Percentiles rank a stretch among this genome's conserved stretches.
Evolutionary conservation across 2,888 invertebrate genomes (phyloP).

Genomic region (Diadegma fenestrale): DNA sequence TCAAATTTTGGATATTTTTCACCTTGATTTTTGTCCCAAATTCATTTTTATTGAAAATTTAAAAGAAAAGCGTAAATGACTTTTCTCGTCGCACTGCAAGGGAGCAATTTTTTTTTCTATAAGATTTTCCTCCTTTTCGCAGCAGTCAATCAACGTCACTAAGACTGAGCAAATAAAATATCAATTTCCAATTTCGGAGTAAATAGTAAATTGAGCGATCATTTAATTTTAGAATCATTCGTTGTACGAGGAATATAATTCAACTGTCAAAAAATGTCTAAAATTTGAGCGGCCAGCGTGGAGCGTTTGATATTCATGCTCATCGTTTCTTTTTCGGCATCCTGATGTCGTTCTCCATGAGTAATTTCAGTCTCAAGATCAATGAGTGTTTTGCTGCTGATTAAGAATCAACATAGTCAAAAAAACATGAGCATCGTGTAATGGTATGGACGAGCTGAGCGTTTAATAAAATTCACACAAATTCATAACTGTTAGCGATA

Average conservation of each 20-base stretch:
- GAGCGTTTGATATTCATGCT: not conserved
- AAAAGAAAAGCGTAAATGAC: not conserved
- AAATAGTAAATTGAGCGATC: not conserved
- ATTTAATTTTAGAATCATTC: not conserved
- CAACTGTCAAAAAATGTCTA: not conserved
- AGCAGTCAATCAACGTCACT: not conserved
- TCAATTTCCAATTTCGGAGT: not conserved
- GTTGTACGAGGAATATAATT: not conserved
- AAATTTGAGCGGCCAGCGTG: not conserved
- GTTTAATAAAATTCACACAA: conserved; percentile 29
- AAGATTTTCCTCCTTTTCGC: not conserved
- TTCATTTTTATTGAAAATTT: not conserved
- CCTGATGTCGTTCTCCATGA: not conserved
- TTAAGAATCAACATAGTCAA: not conserved
- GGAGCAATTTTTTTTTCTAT: not conserved
- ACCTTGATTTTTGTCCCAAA: not conserved
- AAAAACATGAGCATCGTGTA: conserved; percentile 29
- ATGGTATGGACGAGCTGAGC: conserved; percentile 18
- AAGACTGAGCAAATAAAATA: not conserved
- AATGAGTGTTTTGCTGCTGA: not conserved
- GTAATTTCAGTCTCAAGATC: not conserved
- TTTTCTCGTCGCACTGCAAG: not conserved
- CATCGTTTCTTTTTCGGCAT: not conserved
- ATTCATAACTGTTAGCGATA: conserved; percentile 1
- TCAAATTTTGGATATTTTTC: not conserved